Percentiles rank a stretch among this genome's conserved stretches.
phyloP scores from a whole-genome alignment of 53 echinoderm and acorn worm species.

The Mesocentrotus franciscanus region DNA sequence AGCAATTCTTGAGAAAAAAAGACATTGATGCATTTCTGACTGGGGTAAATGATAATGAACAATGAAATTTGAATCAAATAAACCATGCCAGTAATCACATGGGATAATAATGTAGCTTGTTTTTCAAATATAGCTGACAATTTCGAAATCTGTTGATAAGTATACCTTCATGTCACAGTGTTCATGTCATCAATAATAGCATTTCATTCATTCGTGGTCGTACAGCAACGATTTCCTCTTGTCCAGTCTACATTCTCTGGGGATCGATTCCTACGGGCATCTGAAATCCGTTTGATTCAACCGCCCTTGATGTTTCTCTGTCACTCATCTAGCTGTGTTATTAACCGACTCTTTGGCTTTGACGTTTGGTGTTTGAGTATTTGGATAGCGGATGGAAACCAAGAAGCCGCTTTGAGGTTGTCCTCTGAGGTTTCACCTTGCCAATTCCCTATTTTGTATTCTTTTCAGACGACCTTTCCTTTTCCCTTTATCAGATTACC shows the following conservation, averaged over 20 bases:
- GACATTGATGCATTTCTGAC: no score
- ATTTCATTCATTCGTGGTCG: not conserved
- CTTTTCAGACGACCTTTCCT: no score
- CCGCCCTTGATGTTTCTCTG: not conserved
- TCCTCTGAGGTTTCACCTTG: not conserved
- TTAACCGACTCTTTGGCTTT: not conserved
- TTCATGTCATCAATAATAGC: not conserved
- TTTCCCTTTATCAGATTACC: not conserved
- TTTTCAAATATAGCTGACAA: no score
- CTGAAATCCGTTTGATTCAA: not conserved
- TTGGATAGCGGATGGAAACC: not conserved
- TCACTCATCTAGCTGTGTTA: not conserved
- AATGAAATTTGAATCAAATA: no score
- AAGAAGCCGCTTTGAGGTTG: not conserved
- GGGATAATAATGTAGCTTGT: no score
- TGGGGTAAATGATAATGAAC: no score
- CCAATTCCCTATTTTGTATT: no score
- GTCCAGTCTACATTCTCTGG: not conserved
- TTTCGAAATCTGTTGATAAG: no score
- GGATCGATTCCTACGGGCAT: not conserved
- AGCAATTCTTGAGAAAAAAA: no score
- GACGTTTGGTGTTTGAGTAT: not conserved
- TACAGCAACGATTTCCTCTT: not conserved
- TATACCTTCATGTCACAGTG: not conserved
- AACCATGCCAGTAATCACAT: no score